These are phyloP conservation scores for Sternotherus odoratus DNA, from an alignment of 2,797 vertebrate genomes.

Conservation along the genomic window DNA sequence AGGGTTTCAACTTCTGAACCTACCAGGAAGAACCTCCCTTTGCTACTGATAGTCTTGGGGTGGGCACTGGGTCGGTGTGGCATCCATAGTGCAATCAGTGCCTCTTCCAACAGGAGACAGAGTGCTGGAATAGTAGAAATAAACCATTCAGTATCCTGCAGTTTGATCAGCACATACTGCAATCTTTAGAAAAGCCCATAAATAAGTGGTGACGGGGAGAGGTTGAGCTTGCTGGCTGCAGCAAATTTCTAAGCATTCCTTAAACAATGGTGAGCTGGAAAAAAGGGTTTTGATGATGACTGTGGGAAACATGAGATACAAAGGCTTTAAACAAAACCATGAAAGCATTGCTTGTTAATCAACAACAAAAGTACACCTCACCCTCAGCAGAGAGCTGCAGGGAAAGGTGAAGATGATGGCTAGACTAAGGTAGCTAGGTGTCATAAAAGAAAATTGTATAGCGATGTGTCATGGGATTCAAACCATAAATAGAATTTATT, in stretches of 20 bases:
- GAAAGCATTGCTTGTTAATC: conserved; percentile 21
- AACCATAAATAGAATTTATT: not conserved
- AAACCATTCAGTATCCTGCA: not conserved
- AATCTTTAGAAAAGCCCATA: conserved; percentile 19
- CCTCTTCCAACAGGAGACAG: not conserved
- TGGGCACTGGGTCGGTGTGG: not conserved
- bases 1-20: too few relatives aligned
- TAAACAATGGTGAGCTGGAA: conserved; percentile 49
- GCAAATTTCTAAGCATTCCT: conserved; percentile 33
- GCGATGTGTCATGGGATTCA: not conserved
- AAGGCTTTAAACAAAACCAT: not conserved
- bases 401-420: conserved; percentile 6
- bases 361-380: not conserved
- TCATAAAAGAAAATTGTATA: not conserved
- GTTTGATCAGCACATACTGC: not conserved
- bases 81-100: not conserved
- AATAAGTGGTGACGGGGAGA: not conserved
- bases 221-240: conserved; percentile 46
- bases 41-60: not conserved
- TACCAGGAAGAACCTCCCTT: too few relatives aligned
- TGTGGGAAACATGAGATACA: conserved; percentile 33
- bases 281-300: conserved; percentile 54
- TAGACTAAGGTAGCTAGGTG: not conserved
- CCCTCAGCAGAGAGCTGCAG: conserved; percentile 42
- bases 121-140: not conserved